phyloP scores from a whole-genome alignment of 2,888 invertebrate species.

The Hydrotaea cyrtoneurina region DNA sequence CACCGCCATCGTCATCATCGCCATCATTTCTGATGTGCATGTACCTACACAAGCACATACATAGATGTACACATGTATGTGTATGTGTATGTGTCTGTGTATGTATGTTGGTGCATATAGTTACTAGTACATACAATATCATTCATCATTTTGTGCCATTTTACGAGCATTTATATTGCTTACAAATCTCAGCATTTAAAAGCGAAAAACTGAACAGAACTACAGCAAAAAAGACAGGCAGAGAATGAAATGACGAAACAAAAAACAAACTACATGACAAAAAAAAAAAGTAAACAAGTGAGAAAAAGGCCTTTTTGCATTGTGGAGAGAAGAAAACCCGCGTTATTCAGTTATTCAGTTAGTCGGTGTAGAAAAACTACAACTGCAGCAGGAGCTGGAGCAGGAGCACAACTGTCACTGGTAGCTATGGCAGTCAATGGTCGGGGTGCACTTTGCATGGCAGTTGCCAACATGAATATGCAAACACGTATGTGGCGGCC shows the following conservation, averaged over 20 bases:
- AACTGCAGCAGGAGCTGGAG: constrained; percentile 70
- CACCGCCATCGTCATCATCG: background rate
- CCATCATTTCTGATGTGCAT: constrained; percentile 22
- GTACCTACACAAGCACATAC: background rate
- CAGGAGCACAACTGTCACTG: constrained; percentile 71
- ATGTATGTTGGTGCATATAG: background rate
- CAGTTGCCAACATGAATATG: constrained; percentile 60
- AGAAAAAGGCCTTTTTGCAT: constrained; percentile 60
- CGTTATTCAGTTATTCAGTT: constrained; percentile 42
- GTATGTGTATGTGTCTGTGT: background rate
- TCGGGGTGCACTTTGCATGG: constrained; percentile 69
- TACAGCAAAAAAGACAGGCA: constrained; percentile 39
- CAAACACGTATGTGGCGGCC: constrained; percentile 39
- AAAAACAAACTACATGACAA: constrained; percentile 38
- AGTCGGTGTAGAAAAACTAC: constrained; percentile 24
- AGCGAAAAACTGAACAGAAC: constrained; percentile 37
- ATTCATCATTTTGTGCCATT: constrained; percentile 68
- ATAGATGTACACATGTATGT: background rate
- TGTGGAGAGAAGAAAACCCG: constrained; percentile 8
- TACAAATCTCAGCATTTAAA: constrained; percentile 67
- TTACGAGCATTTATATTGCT: constrained; percentile 66
- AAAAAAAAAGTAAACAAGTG: constrained; percentile 60
- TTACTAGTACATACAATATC: constrained; percentile 46
- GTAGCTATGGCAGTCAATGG: constrained; percentile 71
- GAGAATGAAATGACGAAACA: constrained; percentile 41